Evolutionary conservation across 2,888 invertebrate species (phyloP).

Genomic region (Eupeodes luniger): DNA sequence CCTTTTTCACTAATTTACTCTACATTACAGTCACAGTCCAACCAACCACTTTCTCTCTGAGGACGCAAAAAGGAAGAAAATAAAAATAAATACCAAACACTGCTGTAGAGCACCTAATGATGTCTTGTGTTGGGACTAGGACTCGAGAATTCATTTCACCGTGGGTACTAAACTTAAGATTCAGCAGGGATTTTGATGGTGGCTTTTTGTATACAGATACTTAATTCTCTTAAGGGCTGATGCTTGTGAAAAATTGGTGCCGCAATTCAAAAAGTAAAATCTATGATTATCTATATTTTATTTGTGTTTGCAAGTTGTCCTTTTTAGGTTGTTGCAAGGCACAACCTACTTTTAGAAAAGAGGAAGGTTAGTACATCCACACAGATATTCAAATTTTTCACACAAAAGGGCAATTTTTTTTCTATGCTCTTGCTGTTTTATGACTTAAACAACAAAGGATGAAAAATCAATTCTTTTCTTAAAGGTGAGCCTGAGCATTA

Average conservation of each 20-base stretch:
- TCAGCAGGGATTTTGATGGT: conserved; percentile 26
- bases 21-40: conserved; percentile 17
- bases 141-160: conserved; percentile 35
- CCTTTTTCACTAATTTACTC: conserved; percentile 31
- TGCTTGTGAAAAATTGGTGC: conserved; percentile 27
- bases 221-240: not conserved
- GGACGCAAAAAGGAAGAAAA: conserved; percentile 25
- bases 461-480: conserved; percentile 27
- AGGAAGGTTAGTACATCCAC: not conserved
- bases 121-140: conserved; percentile 43
- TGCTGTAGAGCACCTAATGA: conserved; percentile 41
- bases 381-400: conserved; percentile 38
- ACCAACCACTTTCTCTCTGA: not conserved
- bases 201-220: no score
- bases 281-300: conserved; percentile 5
- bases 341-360: conserved; percentile 22
- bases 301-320: not conserved
- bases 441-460: not conserved
- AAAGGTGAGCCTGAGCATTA: conserved; percentile 9
- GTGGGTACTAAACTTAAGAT: not conserved
- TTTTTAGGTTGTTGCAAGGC: not conserved
- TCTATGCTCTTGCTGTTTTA: not conserved
- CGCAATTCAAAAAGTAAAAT: conserved; percentile 5
- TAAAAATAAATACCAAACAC: conserved; percentile 18
- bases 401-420: conserved; percentile 1